Evolutionary conservation across 1,140 invertebrate species (phyloP), one percentile per base, ranked within the genome.

Genomic region (Leguminivora glycinivorella): DNA sequence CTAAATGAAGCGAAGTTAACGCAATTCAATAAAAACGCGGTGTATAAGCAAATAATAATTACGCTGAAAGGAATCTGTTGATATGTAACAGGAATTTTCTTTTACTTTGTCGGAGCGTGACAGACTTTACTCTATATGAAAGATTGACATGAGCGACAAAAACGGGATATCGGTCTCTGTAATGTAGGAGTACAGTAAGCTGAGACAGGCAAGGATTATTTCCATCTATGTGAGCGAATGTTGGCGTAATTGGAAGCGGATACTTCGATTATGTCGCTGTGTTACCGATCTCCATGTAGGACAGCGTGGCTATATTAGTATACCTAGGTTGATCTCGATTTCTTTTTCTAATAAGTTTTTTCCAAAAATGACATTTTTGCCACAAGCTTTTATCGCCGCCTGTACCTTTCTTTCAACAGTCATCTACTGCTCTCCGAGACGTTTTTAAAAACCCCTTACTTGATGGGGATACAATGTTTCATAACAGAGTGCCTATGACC

Each of bases 151-250:
- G 40, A 38, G 34, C 17, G 40, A 43, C 47, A 52, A 52, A 52
- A 52, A 52, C 17, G 19, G 19, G 6, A 52, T 22, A 52, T 52
- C 6, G 19, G 17, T 52, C 40, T 43, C 40, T 43, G 40, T 5
- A 43, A 43, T 43, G 40, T 43, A 52, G 19, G 5, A 38, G 34
- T 38, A 38, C 19, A 22, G 40, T 43, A 43, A 43, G 34, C 40
- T 17, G 74, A 76, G 74, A 74, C 74, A 69, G 25, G 17, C 17
- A 40, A 43, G 67, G 72, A 80, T 71, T 71, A 47, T 38, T 70
- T 66, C 70, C 69, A 60, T 75, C 56, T 67, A 73, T 47, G 31
- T 71, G n/a, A 43, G 14, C 17, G n/a, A 17, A 43, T 43, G n/a
- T 43, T 43, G n/a, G 40, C 40, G 40, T 43, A 43, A 43, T 43